Evolutionary conservation across 1,140 invertebrate species (phyloP).

Genomic region (Apolygus lucorum): DNA sequence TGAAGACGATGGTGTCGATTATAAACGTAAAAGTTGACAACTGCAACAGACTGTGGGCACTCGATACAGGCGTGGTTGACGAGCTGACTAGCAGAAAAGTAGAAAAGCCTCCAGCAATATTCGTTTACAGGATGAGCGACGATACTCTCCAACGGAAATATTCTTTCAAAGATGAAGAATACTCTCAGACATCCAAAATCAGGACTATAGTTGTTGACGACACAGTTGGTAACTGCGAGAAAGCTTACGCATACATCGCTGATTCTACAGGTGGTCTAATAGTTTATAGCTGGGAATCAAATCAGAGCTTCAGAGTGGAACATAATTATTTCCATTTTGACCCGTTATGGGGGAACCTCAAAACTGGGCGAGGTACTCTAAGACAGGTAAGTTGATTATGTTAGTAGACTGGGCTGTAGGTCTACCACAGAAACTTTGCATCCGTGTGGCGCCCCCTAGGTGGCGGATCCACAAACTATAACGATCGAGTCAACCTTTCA

Average conservation of each 20-base stretch:
- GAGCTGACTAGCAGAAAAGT: slow-evolving; percentile 49
- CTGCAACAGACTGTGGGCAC: slow-evolving; percentile 65
- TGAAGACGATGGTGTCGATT: slow-evolving; percentile 54
- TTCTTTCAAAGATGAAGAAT: slow-evolving; percentile 50
- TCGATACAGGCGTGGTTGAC: slow-evolving; percentile 59
- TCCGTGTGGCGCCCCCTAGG: too few relatives aligned
- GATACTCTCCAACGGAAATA: slow-evolving; percentile 55
- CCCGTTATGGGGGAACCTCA: slow-evolving; percentile 56
- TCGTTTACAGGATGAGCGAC: slow-evolving; percentile 60
- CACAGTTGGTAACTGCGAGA: slow-evolving; percentile 54
- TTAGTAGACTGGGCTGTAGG: too few relatives aligned
- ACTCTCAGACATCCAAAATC: slow-evolving; percentile 48
- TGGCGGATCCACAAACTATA: too few relatives aligned
- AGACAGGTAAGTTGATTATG: too few relatives aligned
- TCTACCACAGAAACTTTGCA: too few relatives aligned
- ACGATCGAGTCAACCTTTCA: too few relatives aligned
- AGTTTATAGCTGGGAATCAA: slow-evolving; percentile 59
- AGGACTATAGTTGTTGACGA: slow-evolving; percentile 46
- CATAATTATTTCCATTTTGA: slow-evolving; percentile 76
- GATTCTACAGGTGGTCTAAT: slow-evolving; percentile 62
- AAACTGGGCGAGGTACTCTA: slow-evolving; percentile 60
- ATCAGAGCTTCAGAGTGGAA: slow-evolving; percentile 61
- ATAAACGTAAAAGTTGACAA: slow-evolving; percentile 53
- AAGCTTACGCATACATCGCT: slow-evolving; percentile 62
- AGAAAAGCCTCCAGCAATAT: slow-evolving; percentile 47